These are phyloP conservation scores for Drosophila bocqueti DNA, from an alignment of 1,140 invertebrate species.

Conservation along the genomic window DNA sequence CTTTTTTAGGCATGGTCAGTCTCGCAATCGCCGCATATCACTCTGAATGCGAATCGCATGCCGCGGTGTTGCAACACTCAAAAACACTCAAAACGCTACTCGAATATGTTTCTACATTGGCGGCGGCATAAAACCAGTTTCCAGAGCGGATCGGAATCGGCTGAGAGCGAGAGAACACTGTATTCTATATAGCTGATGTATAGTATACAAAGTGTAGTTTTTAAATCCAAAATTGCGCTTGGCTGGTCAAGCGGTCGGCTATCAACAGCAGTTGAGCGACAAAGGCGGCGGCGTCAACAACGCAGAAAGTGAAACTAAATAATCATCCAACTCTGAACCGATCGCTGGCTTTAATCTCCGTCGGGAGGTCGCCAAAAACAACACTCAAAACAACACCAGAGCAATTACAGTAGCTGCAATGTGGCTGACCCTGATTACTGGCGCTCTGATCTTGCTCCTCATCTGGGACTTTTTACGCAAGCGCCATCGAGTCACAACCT, in stretches of 20 bases:
- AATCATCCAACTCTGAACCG: neutral
- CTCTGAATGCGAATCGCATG: slow-evolving; percentile 17
- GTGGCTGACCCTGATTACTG: slow-evolving; percentile 57
- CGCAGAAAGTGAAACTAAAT: slow-evolving; percentile 30
- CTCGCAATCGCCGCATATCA: slow-evolving; percentile 1
- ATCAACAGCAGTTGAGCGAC: slow-evolving; percentile 55
- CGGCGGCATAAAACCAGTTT: slow-evolving; percentile 25
- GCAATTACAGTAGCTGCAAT: slow-evolving; percentile 24
- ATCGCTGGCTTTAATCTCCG: neutral
- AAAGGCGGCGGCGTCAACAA: slow-evolving; percentile 45
- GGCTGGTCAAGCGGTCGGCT: slow-evolving; percentile 47
- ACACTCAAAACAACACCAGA: neutral
- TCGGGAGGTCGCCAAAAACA: neutral
- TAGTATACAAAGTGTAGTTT: slow-evolving; percentile 17
- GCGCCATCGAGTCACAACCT: slow-evolving; percentile 29
- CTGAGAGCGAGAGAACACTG: slow-evolving; percentile 18
- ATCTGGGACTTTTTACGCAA: slow-evolving; percentile 66
- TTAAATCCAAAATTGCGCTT: slow-evolving; percentile 55
- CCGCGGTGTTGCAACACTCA: slow-evolving; percentile 21
- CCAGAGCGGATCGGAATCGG: slow-evolving; percentile 4
- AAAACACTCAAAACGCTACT: slow-evolving; percentile 18
- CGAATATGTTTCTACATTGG: slow-evolving; percentile 4
- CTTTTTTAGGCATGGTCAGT: slow-evolving; percentile 19
- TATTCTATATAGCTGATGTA: slow-evolving; percentile 26
- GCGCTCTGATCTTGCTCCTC: slow-evolving; percentile 47